phyloP scores from a whole-genome alignment of 2,113 vertebrate genomes.

The Trochalopteron elliotii region DNA sequence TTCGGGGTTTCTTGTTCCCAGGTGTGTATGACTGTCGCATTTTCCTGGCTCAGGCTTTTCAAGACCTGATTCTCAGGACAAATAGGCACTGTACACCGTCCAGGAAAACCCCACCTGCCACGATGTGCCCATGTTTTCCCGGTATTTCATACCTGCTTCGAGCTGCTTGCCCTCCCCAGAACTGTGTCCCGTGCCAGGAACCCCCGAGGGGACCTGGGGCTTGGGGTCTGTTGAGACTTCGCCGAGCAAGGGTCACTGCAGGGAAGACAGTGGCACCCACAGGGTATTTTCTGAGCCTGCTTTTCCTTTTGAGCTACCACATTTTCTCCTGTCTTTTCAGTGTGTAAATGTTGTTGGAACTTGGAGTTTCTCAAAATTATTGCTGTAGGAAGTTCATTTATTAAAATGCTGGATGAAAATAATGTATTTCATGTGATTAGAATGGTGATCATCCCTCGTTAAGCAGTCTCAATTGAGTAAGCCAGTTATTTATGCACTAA shows the following conservation, averaged over 20 bases:
- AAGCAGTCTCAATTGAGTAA: not conserved
- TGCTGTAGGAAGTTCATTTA: not conserved
- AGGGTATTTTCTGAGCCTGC: rapidly evolving
- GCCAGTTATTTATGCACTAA: rapidly evolving
- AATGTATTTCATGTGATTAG: rapidly evolving
- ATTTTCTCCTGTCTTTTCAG: not conserved
- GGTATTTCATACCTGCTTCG: rapidly evolving
- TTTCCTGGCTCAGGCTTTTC: not conserved
- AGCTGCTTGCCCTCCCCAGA: not conserved
- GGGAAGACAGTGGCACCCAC: too few relatives aligned
- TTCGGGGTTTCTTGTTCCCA: rapidly evolving
- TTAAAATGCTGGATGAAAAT: not conserved
- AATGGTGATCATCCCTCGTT: not conserved
- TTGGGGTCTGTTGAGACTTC: rapidly evolving
- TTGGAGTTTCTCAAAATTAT: not conserved
- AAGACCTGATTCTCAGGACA: rapidly evolving
- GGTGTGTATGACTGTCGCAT: rapidly evolving
- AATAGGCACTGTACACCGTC: rapidly evolving
- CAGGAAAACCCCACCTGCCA: rapidly evolving
- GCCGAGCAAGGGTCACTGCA: rapidly evolving
- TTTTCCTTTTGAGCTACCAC: too few relatives aligned
- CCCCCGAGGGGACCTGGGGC: rapidly evolving
- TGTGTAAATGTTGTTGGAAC: not conserved
- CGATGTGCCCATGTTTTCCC: rapidly evolving
- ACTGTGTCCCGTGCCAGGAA: rapidly evolving